Evolutionary conservation across 2,113 vertebrate species (phyloP).

Genomic region (Rhizomys pruinosus): DNA sequence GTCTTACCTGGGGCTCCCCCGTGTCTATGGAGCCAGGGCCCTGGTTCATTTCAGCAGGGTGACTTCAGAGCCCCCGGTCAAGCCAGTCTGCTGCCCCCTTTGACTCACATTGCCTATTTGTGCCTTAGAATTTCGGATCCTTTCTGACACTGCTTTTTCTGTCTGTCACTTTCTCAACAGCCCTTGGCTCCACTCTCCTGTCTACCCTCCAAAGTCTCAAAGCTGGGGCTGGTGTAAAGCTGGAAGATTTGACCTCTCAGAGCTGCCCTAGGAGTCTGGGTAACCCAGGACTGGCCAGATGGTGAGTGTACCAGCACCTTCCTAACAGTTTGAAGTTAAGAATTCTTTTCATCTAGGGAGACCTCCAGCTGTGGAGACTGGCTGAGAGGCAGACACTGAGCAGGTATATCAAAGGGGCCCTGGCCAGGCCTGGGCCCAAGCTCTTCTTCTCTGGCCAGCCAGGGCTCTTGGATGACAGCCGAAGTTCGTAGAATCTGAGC

Average conservation of each 20-base stretch:
- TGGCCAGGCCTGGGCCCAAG: neutral
- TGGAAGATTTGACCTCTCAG: constrained; percentile 9
- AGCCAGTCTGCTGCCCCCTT: neutral
- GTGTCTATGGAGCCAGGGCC: neutral
- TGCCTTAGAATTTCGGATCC: neutral
- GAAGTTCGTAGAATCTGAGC: neutral
- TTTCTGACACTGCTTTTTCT: neutral
- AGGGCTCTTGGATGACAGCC: neutral
- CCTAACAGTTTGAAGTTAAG: neutral
- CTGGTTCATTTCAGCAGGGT: neutral
- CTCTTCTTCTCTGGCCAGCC: neutral
- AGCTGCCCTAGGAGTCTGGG: neutral
- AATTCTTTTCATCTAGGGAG: constrained; percentile 21
- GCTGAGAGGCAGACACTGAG: neutral
- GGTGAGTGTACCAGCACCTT: neutral
- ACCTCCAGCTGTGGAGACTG: neutral
- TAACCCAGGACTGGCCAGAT: neutral
- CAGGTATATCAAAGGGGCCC: neutral
- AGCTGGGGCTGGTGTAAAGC: neutral
- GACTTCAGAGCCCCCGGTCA: neutral
- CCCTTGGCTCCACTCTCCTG: neutral
- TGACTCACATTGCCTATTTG: neutral
- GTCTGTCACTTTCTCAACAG: neutral
- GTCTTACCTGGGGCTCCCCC: constrained; percentile 19
- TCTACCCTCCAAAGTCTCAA: neutral